These are phyloP conservation scores for Homalodisca vitripennis DNA, from an alignment of 1,140 invertebrate genomes.

Conservation along the genomic window DNA sequence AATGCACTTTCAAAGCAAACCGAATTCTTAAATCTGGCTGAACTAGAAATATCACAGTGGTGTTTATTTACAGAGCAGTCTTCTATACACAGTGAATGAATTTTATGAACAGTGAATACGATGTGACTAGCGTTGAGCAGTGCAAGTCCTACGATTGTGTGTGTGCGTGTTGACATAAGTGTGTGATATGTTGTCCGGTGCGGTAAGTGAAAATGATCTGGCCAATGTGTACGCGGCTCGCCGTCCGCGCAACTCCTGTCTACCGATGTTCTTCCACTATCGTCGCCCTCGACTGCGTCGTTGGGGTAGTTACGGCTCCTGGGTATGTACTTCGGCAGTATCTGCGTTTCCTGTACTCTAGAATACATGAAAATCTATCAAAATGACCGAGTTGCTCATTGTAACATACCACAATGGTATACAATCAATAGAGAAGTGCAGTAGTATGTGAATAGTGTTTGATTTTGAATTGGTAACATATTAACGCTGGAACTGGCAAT, in stretches of 20 bases:
- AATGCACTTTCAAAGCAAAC: too few species aligned
- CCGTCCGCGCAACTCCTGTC: conserved; percentile 33
- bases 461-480: neutral
- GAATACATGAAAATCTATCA: neutral
- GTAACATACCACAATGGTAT: neutral
- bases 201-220: conserved; percentile 26
- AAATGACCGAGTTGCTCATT: neutral
- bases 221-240: conserved; percentile 31
- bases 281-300: conserved; percentile 55
- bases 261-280: conserved; percentile 37
- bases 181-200: conserved; percentile 5
- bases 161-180: too few species aligned
- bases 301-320: conserved; percentile 68
- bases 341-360: neutral
- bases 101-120: too few species aligned
- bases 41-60: too few species aligned
- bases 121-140: too few species aligned
- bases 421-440: neutral
- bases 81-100: too few species aligned
- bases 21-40: too few species aligned
- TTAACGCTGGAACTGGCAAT: too few species aligned
- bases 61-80: too few species aligned
- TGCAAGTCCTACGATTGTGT: too few species aligned
- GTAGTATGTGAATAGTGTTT: neutral
- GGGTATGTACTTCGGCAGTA: conserved; percentile 53